Evolutionary conservation across 2,113 vertebrate genomes (phyloP), one percentile per base, ranked within the genome.

Genomic region (Eubucco bourcierii): DNA sequence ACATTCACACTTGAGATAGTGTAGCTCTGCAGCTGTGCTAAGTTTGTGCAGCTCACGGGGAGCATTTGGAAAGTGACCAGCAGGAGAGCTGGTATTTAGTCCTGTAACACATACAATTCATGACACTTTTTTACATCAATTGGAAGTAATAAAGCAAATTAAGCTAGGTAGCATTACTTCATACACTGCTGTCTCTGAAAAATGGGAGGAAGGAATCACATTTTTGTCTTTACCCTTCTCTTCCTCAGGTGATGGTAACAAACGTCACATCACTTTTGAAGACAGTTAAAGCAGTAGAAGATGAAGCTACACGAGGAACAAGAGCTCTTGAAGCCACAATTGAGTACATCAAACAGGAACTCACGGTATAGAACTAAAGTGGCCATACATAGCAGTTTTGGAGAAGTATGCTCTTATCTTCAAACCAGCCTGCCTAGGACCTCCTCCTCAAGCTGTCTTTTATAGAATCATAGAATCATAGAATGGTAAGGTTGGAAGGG

Each of bases 221-320:
- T 27, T 53, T 56, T 80, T 59, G 24, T 94, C 59, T 34, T 34
- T 31, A 18, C 31, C 25, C 90, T 74, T 93, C 28, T 77, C 79
- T 84, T 39, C 10, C 94, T 53, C 94, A 99, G 99, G 99, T 99
- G 84, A 99, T 99, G 99, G 99, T 99, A 91, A 99, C 99, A 80
- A 99, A 99, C 19, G 99, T 99, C 91, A 99, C 99, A 10, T 99
- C 99, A 5, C 99, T 99, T 83, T 97, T 99, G 93, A 99, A 99
- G 97, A 99, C 99, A 4, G 99, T 99, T 93, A 99, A 99, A 97
- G 99, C 99, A 0, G 99, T 99, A 61, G 99, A 99, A 97, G 99
- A 99, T 70, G 99, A 99, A 97, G 99, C 99, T 47, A 99, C 99
- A 56, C 98, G 99, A 25, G 99, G 99, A 72, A 99, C 99, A 2